Evolutionary conservation across 1,140 invertebrate genomes (phyloP).

Genomic region (Nasonia vitripennis): DNA sequence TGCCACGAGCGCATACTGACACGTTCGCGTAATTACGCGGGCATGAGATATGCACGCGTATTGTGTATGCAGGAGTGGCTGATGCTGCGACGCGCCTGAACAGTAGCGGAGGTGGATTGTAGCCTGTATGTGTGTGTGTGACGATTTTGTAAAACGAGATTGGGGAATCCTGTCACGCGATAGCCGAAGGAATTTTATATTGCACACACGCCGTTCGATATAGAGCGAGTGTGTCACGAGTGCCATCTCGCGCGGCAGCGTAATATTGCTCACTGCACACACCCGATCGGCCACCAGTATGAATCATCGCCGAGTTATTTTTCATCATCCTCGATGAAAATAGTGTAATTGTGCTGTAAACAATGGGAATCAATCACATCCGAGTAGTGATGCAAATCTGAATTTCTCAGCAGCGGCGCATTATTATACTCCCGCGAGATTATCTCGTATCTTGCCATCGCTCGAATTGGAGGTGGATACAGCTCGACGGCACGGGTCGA

Average conservation of each 20-base stretch:
- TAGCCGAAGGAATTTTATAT: not conserved
- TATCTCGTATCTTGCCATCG: not conserved
- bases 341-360: not conserved
- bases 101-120: not conserved
- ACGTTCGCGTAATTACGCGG: constrained; percentile 27
- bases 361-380: not conserved
- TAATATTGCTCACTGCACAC: not conserved
- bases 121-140: not conserved
- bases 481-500: not conserved
- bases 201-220: not conserved
- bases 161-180: not conserved
- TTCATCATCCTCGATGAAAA: not conserved
- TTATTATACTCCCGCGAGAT: not conserved
- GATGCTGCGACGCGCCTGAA: not conserved
- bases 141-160: not conserved
- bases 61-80: not conserved
- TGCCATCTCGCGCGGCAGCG: no score
- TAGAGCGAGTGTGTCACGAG: not conserved
- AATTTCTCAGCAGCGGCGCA: not conserved
- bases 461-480: not conserved
- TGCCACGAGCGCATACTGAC: constrained; percentile 9
- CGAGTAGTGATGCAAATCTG: not conserved
- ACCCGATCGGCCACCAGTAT: not conserved
- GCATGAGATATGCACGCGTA: not conserved
- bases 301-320: not conserved